A percentile compares a stretch with the other conserved stretches of the same genome.
phyloP scores from a whole-genome alignment of 1,140 invertebrate genomes.

The Drosophila elegans region DNA sequence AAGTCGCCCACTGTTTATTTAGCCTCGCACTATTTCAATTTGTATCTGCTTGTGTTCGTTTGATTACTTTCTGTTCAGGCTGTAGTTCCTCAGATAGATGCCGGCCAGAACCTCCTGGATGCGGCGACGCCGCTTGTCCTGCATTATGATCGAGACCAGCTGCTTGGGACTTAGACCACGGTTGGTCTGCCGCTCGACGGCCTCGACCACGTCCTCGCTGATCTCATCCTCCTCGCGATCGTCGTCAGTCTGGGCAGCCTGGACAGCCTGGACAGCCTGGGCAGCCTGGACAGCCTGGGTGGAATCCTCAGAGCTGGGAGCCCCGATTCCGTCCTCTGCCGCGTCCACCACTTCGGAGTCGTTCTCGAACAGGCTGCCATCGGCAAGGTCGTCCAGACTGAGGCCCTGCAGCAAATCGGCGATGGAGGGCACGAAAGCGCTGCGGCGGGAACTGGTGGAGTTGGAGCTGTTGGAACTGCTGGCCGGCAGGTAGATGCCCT shows the following conservation, averaged over 20 bases:
- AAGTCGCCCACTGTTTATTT: conserved; percentile 39
- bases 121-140: conserved; percentile 65
- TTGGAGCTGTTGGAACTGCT: conserved; percentile 8
- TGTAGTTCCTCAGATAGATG: conserved; percentile 68
- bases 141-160: conserved; percentile 53
- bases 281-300: background rate
- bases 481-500: conserved; percentile 35
- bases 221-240: conserved; percentile 33
- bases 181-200: conserved; percentile 49
- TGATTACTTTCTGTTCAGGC: conserved; percentile 64
- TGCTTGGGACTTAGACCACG: conserved; percentile 56
- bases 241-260: conserved; percentile 9
- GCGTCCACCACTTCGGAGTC: conserved; percentile 48
- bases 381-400: conserved; percentile 29
- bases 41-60: conserved; percentile 44
- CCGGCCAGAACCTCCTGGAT: conserved; percentile 67
- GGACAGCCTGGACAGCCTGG: too few species aligned
- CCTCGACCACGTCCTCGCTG: conserved; percentile 40
- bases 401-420: conserved; percentile 49
- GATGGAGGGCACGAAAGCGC: conserved; percentile 10
- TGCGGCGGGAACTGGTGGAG: conserved; percentile 5
- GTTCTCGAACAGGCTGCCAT: conserved; percentile 39
- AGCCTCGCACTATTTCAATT: conserved; percentile 66
- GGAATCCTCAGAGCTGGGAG: background rate
- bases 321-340: conserved; percentile 14